Conservation (phyloP, 2,113 vertebrate genomes). For the Pristiophorus japonicus region DNA sequence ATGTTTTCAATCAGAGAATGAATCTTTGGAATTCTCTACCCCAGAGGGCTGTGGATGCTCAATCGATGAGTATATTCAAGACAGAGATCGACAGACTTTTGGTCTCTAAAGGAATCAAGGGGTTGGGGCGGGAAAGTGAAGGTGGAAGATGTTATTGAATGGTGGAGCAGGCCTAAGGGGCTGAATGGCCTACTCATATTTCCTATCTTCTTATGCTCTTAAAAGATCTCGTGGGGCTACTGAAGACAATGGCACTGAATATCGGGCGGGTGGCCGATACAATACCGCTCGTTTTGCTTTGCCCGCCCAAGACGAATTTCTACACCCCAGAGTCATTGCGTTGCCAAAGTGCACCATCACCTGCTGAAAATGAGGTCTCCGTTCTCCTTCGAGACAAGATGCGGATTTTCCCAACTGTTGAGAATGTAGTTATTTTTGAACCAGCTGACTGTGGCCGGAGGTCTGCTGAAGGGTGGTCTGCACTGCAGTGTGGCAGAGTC, state of each 20-base stretch:
- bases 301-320: not conserved
- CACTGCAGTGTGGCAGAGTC: constrained; percentile 53
- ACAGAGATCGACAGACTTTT: too few relatives aligned
- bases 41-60: too few relatives aligned
- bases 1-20: too few relatives aligned
- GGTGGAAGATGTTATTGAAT: too few relatives aligned
- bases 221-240: not conserved
- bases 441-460: constrained; percentile 56
- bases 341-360: constrained; percentile 41
- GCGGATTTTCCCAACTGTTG: constrained; percentile 16
- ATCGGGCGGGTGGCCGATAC: too few relatives aligned
- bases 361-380: constrained; percentile 61
- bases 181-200: too few relatives aligned
- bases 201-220: too few relatives aligned
- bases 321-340: not conserved
- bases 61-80: too few relatives aligned
- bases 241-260: not conserved
- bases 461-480: constrained; percentile 54
- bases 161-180: too few relatives aligned
- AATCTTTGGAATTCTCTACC: too few relatives aligned
- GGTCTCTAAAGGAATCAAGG: too few relatives aligned
- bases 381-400: constrained; percentile 42
- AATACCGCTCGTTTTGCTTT: not conserved
- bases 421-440: constrained; percentile 56
- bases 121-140: too few relatives aligned